These are phyloP conservation scores for Meda fulgida DNA, from an alignment of 2,797 vertebrate species.

Conservation along the genomic window DNA sequence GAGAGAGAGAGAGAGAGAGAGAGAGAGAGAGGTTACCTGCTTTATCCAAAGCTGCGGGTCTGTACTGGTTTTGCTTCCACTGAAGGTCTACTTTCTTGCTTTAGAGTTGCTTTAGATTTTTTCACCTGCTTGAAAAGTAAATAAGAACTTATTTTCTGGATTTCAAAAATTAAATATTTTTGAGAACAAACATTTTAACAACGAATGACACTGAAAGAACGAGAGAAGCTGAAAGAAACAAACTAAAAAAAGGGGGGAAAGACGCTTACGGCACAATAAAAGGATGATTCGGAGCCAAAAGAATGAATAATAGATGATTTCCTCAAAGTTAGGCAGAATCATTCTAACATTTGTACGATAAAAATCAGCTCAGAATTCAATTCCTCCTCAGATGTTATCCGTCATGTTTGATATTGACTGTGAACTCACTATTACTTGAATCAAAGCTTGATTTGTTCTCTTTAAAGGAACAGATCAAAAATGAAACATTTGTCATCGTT, in stretches of 20 bases:
- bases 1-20: neutral
- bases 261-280: neutral
- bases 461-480: neutral
- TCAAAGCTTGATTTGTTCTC: neutral
- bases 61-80: neutral
- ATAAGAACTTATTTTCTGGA: neutral
- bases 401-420: conserved; percentile 2
- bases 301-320: conserved; percentile 24
- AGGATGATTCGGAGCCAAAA: neutral
- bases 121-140: neutral
- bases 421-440: neutral
- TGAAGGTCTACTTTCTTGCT: neutral
- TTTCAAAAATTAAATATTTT: neutral
- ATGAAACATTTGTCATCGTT: neutral
- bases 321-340: no score
- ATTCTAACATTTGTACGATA: conserved; percentile 16
- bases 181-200: neutral
- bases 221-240: neutral
- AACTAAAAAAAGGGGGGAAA: neutral
- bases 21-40: neutral
- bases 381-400: conserved; percentile 3
- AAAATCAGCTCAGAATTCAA: conserved; percentile 9
- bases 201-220: neutral
- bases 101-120: neutral
- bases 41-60: conserved; percentile 2